Conservation (phyloP, 2,888 invertebrate species). For the Pheosia gnoma region DNA sequence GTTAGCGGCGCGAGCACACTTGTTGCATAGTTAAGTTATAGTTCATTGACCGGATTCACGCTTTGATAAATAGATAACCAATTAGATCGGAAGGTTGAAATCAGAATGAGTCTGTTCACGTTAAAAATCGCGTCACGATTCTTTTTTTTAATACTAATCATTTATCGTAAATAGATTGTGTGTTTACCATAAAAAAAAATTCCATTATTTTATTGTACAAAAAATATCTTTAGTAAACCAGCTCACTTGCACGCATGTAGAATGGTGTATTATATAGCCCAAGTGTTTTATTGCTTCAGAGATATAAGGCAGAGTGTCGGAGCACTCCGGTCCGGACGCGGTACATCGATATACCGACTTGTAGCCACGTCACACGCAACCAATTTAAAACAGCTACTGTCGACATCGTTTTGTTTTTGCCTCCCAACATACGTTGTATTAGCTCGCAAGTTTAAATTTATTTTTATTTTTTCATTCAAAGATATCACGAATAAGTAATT, state of each 20-base stretch:
- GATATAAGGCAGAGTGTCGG: constrained; percentile 26
- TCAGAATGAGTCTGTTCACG: too few relatives aligned
- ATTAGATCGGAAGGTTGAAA: too few relatives aligned
- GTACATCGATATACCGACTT: constrained; percentile 23
- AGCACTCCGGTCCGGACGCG: constrained; percentile 19
- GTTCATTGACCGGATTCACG: neutral
- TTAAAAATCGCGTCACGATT: too few relatives aligned
- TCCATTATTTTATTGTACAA: too few relatives aligned
- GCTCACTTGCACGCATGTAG: constrained; percentile 9
- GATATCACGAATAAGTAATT: constrained; percentile 68
- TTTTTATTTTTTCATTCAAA: constrained; percentile 60
- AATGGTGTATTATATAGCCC: too few relatives aligned
- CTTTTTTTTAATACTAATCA: too few relatives aligned
- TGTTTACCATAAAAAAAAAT: too few relatives aligned
- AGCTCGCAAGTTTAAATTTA: constrained; percentile 59
- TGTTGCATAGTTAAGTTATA: neutral
- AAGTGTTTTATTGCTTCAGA: constrained; percentile 15
- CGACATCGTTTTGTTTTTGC: constrained; percentile 62
- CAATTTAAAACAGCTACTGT: constrained; percentile 59
- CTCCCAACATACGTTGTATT: constrained; percentile 53
- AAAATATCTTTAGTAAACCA: constrained; percentile 17
- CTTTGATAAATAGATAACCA: too few relatives aligned
- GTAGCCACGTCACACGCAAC: constrained; percentile 53
- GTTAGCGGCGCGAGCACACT: neutral
- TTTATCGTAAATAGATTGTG: too few relatives aligned